Evolutionary conservation across 2,113 vertebrate genomes (phyloP), one percentile per base, ranked within the genome.

Genomic region (Erpornis zantholeuca): DNA sequence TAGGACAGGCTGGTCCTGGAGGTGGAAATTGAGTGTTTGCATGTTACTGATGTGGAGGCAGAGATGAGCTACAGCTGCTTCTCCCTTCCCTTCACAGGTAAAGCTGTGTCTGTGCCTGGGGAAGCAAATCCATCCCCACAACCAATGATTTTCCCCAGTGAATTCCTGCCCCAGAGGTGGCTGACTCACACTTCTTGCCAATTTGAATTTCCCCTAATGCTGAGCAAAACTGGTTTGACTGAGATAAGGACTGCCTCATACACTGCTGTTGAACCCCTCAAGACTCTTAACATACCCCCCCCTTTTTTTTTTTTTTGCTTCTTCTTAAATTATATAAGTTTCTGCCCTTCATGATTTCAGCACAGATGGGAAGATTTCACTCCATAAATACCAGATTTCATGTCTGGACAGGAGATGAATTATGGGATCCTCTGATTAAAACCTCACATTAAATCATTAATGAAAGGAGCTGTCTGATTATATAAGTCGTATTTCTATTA

Each of bases 341-440:
- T 90, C 64, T 93, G n/a, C 31, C 49, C 16, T 83, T 90, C 56
- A 47, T 77, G 22, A 10, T 75, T 92, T 63, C 31, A 40, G 56
- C 56, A 49, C 36, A 95, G 88, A 83, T 44, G 65, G 45, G 76
- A 92, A 66, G 44, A 44, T 88, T 95, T 91, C 59, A n/a, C 35
- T 85, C 59, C 85, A 85, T 82, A 78, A 95, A 90, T 86, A 86
- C 40, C n/a, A 25, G 44, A 88, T 92, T 81, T 90, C 79, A 22
- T 78, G 79, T 83, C 94, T 68, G 38, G 64, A 53, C 76, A 82
- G 79, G 50, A 93, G 52, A 0, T 91, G 92, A 94, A 77, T 90
- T 90, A 88, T 88, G 93, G 71, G 60, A 64, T 77, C 68, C 35
- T 91, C 88, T 88, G 82, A 85, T 93, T 81, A 72, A 94, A 94